These are phyloP conservation scores for Doryteuthis pealeii DNA, from an alignment of 1,140 invertebrate species.

Conservation along the genomic window DNA sequence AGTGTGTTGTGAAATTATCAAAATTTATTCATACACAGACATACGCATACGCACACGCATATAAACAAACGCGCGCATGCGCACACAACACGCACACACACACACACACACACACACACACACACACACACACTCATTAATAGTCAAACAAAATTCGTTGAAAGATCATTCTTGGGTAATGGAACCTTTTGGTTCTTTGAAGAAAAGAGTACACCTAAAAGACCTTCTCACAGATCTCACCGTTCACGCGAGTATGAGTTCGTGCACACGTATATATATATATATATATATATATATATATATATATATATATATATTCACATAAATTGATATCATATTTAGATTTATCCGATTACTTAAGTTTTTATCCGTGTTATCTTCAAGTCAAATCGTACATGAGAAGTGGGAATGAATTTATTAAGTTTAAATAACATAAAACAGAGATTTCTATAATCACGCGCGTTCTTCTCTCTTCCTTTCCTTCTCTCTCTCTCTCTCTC, in stretches of 20 bases:
- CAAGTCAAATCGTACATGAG: too few relatives aligned
- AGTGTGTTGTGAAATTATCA: too few relatives aligned
- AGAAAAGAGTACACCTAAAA: too few relatives aligned
- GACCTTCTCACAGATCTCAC: not conserved
- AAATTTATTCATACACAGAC: not conserved
- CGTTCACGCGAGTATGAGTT: not conserved
- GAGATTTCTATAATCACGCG: too few relatives aligned
- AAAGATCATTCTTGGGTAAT: too few relatives aligned
- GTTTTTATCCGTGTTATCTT: too few relatives aligned
- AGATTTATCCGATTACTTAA: too few relatives aligned
- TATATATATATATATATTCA: not conserved
- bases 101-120: not conserved
- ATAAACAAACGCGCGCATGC: not conserved
- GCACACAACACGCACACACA: not conserved
- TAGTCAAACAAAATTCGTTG: not conserved
- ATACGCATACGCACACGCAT: not conserved
- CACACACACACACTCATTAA: constrained; percentile 5
- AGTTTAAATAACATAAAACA: too few relatives aligned
- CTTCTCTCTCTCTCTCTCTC: too few relatives aligned
- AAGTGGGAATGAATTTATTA: too few relatives aligned
- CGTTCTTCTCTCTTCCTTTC: too few relatives aligned
- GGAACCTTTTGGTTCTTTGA: too few relatives aligned
- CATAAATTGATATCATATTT: not conserved
- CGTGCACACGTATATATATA: not conserved
- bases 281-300: not conserved